Evolutionary conservation across 2,888 invertebrate genomes (phyloP).

Genomic region (Luperina testacea): DNA sequence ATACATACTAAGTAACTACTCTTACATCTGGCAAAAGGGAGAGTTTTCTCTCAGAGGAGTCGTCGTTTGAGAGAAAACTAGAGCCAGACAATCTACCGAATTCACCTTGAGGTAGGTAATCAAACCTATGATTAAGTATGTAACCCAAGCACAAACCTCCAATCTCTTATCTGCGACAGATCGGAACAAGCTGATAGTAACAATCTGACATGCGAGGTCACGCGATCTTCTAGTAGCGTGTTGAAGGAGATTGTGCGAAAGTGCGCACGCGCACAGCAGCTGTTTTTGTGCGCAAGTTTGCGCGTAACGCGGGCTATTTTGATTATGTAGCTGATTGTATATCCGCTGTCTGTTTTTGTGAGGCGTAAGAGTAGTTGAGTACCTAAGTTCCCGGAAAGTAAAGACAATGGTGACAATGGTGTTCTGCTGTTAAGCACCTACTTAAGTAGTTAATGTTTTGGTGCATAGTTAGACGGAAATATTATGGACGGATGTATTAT

Average conservation of each 20-base stretch:
- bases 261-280: slow-evolving; percentile 49
- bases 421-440: neutral
- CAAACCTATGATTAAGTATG: neutral
- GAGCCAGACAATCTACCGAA: neutral
- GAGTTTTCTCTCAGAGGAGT: neutral
- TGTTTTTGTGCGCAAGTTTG: slow-evolving; percentile 46
- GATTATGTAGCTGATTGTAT: slow-evolving; percentile 51
- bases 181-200: slow-evolving; percentile 40
- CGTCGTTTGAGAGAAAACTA: too few relatives aligned
- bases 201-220: slow-evolving; percentile 59
- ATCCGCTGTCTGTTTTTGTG: slow-evolving; percentile 45
- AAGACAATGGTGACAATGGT: slow-evolving; percentile 16
- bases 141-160: slow-evolving; percentile 5
- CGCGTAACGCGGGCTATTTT: slow-evolving; percentile 51
- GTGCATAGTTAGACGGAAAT: neutral
- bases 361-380: slow-evolving; percentile 16
- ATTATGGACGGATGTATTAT: neutral
- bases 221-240: slow-evolving; percentile 61
- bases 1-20: neutral
- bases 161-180: slow-evolving; percentile 23
- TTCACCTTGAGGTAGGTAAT: neutral
- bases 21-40: neutral
- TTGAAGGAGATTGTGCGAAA: slow-evolving; percentile 63
- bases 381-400: slow-evolving; percentile 28
- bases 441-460: slow-evolving; percentile 4